Percentiles rank a stretch among this genome's conserved stretches.
Conservation (phyloP, 1,140 invertebrate genomes). For the Archivesica marissinica region DNA sequence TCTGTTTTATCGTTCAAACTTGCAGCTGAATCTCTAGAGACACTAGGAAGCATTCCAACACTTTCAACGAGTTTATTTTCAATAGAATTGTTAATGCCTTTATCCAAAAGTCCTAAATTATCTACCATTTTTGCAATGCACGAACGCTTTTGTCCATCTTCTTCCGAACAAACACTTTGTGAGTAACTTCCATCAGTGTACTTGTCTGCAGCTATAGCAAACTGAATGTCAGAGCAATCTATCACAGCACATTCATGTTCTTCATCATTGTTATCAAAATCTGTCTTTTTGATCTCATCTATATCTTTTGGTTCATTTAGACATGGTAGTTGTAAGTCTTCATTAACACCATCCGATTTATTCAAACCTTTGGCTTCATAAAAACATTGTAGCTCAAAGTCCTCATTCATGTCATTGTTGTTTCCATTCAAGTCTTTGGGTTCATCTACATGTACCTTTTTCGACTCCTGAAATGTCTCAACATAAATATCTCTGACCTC, state of each 20-base stretch:
- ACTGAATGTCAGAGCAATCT: background rate
- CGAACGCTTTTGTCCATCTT: background rate
- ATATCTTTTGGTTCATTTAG: no score
- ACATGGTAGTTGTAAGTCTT: no score
- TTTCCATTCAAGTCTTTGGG: background rate
- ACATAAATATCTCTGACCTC: background rate
- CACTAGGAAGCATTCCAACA: no score
- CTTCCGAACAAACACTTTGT: background rate
- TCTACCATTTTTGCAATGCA: background rate
- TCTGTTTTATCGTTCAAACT: background rate
- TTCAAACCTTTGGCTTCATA: no score
- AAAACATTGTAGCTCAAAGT: background rate
- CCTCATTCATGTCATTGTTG: background rate
- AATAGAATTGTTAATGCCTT: background rate
- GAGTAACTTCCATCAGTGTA: background rate
- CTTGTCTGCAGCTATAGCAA: background rate
- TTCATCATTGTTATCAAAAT: background rate
- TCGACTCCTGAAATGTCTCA: background rate
- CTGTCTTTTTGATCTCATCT: background rate
- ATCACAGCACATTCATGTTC: background rate
- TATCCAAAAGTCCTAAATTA: background rate
- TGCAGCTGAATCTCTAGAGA: no score
- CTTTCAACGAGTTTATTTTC: no score
- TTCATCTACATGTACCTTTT: background rate
- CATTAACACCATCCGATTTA: no score